Evolutionary conservation across 2,888 invertebrate genomes (phyloP).

Genomic region (Ochlodes sylvanus): DNA sequence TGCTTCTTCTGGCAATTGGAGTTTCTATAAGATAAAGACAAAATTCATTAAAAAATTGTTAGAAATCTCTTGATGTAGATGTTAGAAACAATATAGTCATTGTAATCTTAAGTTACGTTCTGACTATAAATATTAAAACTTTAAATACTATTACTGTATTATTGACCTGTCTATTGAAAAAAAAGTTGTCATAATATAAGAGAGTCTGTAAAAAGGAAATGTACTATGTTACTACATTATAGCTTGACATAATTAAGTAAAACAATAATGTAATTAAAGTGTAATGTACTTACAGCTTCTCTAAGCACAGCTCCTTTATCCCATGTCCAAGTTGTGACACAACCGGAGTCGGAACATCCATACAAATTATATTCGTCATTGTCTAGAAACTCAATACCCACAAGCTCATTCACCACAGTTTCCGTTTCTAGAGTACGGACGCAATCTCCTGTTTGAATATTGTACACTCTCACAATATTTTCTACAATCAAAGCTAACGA

Average conservation of each 20-base stretch:
- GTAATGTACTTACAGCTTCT: conserved; percentile 65
- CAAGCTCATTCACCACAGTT: conserved; percentile 57
- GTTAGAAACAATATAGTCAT: too few relatives aligned
- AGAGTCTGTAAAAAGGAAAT: too few relatives aligned
- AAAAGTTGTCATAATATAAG: too few relatives aligned
- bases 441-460: conserved; percentile 74
- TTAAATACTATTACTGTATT: too few relatives aligned
- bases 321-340: conserved; percentile 77
- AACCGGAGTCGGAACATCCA: conserved; percentile 71
- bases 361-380: conserved; percentile 74
- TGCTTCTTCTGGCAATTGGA: conserved; percentile 54
- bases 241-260: neutral
- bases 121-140: too few relatives aligned
- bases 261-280: neutral
- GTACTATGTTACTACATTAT: too few relatives aligned
- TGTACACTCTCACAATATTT: conserved; percentile 74
- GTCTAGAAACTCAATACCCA: conserved; percentile 69
- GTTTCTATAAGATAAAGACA: conserved; percentile 60
- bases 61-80: too few relatives aligned
- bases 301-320: conserved; percentile 76
- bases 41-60: neutral
- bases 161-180: too few relatives aligned
- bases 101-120: too few relatives aligned
- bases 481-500: conserved; percentile 75
- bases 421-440: conserved; percentile 74